A percentile compares a stretch with the other conserved stretches of the same genome.
phyloP scores from a whole-genome alignment of 2,888 invertebrate species.

The Arrhopalites spinosus region DNA sequence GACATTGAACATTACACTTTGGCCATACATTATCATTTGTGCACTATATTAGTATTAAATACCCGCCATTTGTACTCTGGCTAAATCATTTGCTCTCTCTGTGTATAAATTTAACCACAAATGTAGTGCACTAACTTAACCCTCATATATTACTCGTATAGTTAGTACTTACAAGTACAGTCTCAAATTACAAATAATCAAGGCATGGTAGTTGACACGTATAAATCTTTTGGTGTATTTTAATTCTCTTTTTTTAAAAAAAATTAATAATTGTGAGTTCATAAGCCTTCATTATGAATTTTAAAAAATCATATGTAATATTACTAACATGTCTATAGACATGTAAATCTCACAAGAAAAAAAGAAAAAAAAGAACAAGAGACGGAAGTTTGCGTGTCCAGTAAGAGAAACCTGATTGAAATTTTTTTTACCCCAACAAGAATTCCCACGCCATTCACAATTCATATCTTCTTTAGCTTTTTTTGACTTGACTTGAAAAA shows the following conservation, averaged over 20 bases:
- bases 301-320: not conserved
- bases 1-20: no score
- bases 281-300: no score
- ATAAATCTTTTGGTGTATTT: no score
- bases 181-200: not conserved
- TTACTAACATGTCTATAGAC: not conserved
- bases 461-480: not conserved
- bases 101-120: no score
- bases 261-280: not conserved
- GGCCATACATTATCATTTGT: no score
- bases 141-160: no score
- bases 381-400: slow-evolving; percentile 1
- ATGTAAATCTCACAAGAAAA: not conserved
- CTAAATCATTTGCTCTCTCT: no score
- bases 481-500: not conserved
- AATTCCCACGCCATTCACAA: slow-evolving; percentile 3
- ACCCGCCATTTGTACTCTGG: no score
- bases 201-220: not conserved
- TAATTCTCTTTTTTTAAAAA: no score
- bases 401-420: slow-evolving; percentile 8
- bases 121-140: no score
- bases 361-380: not conserved
- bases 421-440: not conserved
- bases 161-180: no score
- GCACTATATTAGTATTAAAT: no score